Base-by-base conservation (phyloP, 2,888 invertebrate species). In the Drosophila diplacantha region DNA sequence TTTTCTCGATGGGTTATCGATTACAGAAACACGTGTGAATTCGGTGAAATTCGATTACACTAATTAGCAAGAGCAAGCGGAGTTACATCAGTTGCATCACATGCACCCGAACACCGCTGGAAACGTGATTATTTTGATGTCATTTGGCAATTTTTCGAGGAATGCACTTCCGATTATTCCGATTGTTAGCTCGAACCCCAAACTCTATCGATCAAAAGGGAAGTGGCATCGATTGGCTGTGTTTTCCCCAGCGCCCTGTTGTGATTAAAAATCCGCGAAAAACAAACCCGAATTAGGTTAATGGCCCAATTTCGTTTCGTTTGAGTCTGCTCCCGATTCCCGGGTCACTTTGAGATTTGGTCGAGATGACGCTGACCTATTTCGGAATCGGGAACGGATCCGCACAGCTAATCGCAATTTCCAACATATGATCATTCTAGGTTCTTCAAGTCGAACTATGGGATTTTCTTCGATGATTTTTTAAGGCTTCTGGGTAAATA, bases 281-380 rank as follows among this genome's bases (percentile, higher is more conserved):
- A 37, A 62, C 31, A 67, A 56, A 11, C 35, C 5, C 18, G 46
- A 74, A 70, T 61, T 74, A 46, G 76, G 72, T 74, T 65, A 62
- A 69, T 71, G 64, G 59, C 56, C 69, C 44, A 39, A 50, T 73
- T 69, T 34, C 7, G 26, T 20, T 35, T 18, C 60, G 29, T 12
- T 24, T 22, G 29, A 35, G 41, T 60, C 60, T 60, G 60, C 60
- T 60, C 50, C 60, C 60, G 50, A 51, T 39, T 59, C 26, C 38
- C 38, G 51, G 51, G 60, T 61, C 61, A 51, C n/a, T 37, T 20
- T 9, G 11, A 43, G 52, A 55, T 71, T 51, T n/a, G 18, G 32
- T 26, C 12, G 32, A 32, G 32, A 63, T 71, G 73, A 65, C 65
- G 65, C 69, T 73, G 75, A 71, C 75, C 78, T 16, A 72, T 34